Evolutionary conservation across 2,888 invertebrate genomes (phyloP).

Genomic region (Sphinx pinastri): DNA sequence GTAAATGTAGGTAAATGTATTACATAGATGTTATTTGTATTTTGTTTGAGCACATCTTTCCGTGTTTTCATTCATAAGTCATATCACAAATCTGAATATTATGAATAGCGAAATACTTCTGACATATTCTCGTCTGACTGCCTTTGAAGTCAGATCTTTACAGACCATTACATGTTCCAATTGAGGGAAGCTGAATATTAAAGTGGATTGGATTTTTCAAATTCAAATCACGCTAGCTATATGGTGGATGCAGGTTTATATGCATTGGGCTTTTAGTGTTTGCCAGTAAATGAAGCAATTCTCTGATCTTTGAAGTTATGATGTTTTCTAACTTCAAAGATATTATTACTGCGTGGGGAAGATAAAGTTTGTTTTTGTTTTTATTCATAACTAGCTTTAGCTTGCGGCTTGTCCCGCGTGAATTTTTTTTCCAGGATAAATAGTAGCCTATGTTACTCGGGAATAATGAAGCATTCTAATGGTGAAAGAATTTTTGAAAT

Average conservation of each 20-base stretch:
- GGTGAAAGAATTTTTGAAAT: too few species aligned
- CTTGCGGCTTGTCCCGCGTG: too few species aligned
- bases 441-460: too few species aligned
- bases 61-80: conserved; percentile 20
- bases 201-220: conserved; percentile 47
- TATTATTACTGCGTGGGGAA: not conserved
- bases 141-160: conserved; percentile 17
- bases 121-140: conserved; percentile 20
- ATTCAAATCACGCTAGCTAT: conserved; percentile 35
- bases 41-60: not conserved
- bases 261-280: conserved; percentile 32
- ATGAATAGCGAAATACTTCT: not conserved
- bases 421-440: too few species aligned
- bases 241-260: conserved; percentile 43
- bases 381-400: not conserved
- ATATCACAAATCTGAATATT: conserved; percentile 20
- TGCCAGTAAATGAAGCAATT: conserved; percentile 23
- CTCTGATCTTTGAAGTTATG: conserved; percentile 33
- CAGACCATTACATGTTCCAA: conserved; percentile 38
- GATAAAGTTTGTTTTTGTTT: too few species aligned
- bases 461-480: too few species aligned
- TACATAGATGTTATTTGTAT: not conserved
- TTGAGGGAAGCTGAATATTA: conserved; percentile 40
- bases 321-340: conserved; percentile 13
- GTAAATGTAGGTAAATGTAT: not conserved